Base-by-base conservation (phyloP, 2,888 invertebrate species). In the Venustoraphidia nigricollis region DNA sequence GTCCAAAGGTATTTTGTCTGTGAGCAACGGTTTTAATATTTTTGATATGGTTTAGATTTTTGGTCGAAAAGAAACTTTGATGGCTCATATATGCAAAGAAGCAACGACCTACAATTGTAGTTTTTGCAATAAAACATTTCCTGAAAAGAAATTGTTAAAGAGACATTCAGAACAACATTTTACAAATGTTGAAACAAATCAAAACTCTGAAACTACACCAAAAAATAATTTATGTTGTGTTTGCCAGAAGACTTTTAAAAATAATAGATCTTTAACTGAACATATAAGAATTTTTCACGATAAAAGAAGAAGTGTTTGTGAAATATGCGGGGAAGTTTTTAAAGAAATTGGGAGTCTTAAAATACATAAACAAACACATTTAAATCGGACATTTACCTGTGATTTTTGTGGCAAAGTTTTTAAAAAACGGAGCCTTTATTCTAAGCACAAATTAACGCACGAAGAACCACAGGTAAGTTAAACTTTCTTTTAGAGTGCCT, bases 281-380 rank as follows among this genome's bases (percentile, higher is more conserved):
- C 66, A 66, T 50, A 50, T 59, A 51, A 54, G 58, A 51, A 52
- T 53, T 44, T 57, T 40, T 44, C 8, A 47, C 41, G 8, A 53
- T 53, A 39, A 49, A 36, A 55, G 54, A 40, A 43, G 36, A 36
- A 38, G 14, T 27, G 44, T 72, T 5, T 74, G 73, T 53, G 66
- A 70, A 48, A 59, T 66, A 14, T 74, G 73, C 58, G 72, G 72
- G 1, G 64, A 66, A 50, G 56, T 59, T 8, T 70, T 67, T 53
- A 62, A 62, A 17, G 66, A 62, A 44, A 57, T 56, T 3, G 63
- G 66, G 52, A 69, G 66, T 49, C 58, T 72, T 14, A 66, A 65
- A 49, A 64, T 67, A 52, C 76, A 76, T 56, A 61, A 68, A 53
- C 60, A 62, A 50, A 59, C 62, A 2, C 64, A 66, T 52, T 59